These are phyloP conservation scores for Atta cephalotes DNA, from an alignment of 1,140 invertebrate genomes.

Conservation along the genomic window DNA sequence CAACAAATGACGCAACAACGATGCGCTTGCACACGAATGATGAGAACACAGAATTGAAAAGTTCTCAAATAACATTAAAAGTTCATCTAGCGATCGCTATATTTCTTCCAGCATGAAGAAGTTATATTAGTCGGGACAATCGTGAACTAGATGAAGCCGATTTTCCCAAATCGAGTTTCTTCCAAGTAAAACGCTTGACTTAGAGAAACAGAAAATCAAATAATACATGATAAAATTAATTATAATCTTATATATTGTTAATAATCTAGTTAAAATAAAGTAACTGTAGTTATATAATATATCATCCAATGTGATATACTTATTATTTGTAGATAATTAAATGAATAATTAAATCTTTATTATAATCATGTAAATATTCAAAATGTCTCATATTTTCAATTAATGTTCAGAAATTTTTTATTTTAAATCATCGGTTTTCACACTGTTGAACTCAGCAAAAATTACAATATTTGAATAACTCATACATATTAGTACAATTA, in stretches of 20 bases:
- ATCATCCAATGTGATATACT: too few species aligned
- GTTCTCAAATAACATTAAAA: slow-evolving; percentile 48
- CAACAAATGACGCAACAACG: background rate
- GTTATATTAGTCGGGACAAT: slow-evolving; percentile 6
- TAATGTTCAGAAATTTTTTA: too few species aligned
- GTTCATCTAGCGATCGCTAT: background rate
- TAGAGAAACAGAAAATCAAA: background rate
- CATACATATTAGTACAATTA: too few species aligned
- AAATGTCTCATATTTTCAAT: too few species aligned
- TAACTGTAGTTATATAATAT: too few species aligned
- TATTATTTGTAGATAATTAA: too few species aligned
- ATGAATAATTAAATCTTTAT: too few species aligned
- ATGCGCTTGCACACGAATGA: slow-evolving; percentile 12
- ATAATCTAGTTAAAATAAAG: too few species aligned
- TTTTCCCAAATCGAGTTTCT: slow-evolving; percentile 21
- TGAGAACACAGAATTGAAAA: slow-evolving; percentile 20
- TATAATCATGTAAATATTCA: too few species aligned
- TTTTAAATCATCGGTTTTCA: too few species aligned
- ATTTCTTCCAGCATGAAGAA: background rate
- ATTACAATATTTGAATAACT: too few species aligned
- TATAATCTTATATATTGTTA: background rate
- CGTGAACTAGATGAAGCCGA: background rate
- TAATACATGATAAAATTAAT: background rate
- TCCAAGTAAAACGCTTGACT: background rate
- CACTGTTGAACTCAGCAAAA: too few species aligned